Evolutionary conservation across 2,797 vertebrate genomes (phyloP).

Genomic region (Clarias fuscus): DNA sequence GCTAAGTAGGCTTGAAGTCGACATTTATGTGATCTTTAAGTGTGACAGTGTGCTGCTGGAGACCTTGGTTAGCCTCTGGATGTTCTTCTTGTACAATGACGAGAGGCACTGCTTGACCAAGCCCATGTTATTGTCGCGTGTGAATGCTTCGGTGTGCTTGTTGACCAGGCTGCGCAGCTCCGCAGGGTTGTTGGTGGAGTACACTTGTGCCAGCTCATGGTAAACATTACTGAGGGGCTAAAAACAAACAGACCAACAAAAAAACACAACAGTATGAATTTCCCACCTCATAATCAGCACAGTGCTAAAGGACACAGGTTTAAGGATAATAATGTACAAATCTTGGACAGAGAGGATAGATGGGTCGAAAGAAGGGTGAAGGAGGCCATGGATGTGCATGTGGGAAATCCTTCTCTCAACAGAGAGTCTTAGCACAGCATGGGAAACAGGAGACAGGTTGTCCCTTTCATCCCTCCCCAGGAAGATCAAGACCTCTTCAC

Average conservation of each 20-base stretch:
- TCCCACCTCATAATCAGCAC: background rate
- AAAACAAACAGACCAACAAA: conserved; percentile 7
- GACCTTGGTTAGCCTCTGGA: conserved; percentile 98
- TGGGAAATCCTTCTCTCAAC: too few species aligned
- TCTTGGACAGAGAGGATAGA: too few species aligned
- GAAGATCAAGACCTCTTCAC: too few species aligned
- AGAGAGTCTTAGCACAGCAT: too few species aligned
- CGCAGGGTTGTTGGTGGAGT: conserved; percentile 93
- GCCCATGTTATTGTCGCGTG: conserved; percentile 94
- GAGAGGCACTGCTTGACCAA: conserved; percentile 98
- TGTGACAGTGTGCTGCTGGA: background rate
- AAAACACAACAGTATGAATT: background rate
- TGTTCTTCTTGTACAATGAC: conserved; percentile 99
- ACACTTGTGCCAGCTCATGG: conserved; percentile 96
- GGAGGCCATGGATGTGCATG: too few species aligned
- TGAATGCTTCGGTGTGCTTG: conserved; percentile 93
- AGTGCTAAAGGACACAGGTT: background rate
- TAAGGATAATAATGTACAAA: too few species aligned
- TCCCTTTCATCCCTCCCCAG: too few species aligned
- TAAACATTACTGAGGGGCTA: conserved; percentile 98
- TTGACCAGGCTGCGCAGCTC: conserved; percentile 91
- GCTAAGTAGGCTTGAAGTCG: background rate
- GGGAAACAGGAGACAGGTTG: too few species aligned
- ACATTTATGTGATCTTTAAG: background rate
- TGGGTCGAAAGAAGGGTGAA: too few species aligned